Base-by-base conservation (phyloP, 2,797 vertebrate genomes). In the Falco naumanni region DNA sequence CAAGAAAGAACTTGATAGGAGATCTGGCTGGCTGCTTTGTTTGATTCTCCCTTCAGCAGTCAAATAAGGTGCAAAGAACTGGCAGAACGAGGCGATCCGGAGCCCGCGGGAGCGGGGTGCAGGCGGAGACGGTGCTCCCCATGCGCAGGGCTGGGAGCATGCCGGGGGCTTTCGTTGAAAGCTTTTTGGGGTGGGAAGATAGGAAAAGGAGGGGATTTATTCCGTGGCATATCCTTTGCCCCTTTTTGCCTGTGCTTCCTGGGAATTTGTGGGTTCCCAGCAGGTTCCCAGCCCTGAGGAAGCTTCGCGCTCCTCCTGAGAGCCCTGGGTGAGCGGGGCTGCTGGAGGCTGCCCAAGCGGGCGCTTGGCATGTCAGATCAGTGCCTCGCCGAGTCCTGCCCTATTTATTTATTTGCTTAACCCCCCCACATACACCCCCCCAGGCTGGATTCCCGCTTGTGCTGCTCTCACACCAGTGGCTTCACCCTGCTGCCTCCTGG, bases 1-100 rank as follows among this genome's bases (percentile, higher is more conserved):
- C 97, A 97, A 97, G 98, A 97, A 98, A 92, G 94, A 95, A 97
- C 97, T 97, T 97, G 97, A 97, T 97, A 97, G 96, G 83, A 88
- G 93, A 93, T 92, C 72, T 72, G 89, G 95, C 96, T 94, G 96
- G 56, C 76, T 96, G 96, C 96, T 97, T 97, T 95, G 96, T 97
- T 95, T 93, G 92, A 92, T 95, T 96, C 94, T 97, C 84, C 95
- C 95, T 92, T 97, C 91, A 94, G 87, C 95, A 95, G 98, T 96
- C 97, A 98, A 95, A 97, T 97, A 94, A 95, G 97, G 97, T 97
- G 97, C 97, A 97, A 92, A 94, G 96, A 98, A 97, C 97, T 97
- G 96, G 97, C 97, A 96, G 96, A 97, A 97, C 95, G 91, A 83
- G 96, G 97, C 45, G 87, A 95, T 96, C 96, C 83, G 24, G 94